Evolutionary conservation across 2,113 vertebrate species (phyloP).

Genomic region (Ptilonorhynchus violaceus): DNA sequence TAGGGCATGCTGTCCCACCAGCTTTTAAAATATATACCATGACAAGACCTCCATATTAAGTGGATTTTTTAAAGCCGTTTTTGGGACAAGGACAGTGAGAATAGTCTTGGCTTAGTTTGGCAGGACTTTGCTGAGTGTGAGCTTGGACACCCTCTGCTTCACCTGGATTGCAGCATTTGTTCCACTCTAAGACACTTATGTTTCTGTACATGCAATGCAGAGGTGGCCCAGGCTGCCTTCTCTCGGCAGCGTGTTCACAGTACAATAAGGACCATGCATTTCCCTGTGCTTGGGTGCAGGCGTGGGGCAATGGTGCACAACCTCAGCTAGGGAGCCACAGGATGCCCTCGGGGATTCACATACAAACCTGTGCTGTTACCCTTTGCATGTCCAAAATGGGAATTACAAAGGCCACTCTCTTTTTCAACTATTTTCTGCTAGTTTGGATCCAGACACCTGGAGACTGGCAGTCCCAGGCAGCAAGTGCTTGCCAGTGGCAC

Average conservation of each 20-base stretch:
- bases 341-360: rapidly evolving
- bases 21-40: not conserved
- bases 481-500: not conserved
- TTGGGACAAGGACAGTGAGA: not conserved
- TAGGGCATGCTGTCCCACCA: rapidly evolving
- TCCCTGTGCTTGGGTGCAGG: rapidly evolving
- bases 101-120: not conserved
- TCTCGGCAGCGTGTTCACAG: not conserved
- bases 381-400: not conserved
- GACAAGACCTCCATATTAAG: not conserved
- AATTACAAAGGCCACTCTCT: not conserved
- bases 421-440: not conserved
- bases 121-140: not conserved
- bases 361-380: not conserved
- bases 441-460: not conserved
- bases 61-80: not conserved
- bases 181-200: not conserved
- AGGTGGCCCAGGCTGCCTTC: not conserved
- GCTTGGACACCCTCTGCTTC: not conserved
- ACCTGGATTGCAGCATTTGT: not conserved
- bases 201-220: not conserved
- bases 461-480: rapidly evolving
- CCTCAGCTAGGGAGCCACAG: rapidly evolving
- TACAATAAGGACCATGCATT: not conserved
- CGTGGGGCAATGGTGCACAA: not conserved